Evolutionary conservation across 2,113 vertebrate species (phyloP).

Genomic region (Ictalurus punctatus): DNA sequence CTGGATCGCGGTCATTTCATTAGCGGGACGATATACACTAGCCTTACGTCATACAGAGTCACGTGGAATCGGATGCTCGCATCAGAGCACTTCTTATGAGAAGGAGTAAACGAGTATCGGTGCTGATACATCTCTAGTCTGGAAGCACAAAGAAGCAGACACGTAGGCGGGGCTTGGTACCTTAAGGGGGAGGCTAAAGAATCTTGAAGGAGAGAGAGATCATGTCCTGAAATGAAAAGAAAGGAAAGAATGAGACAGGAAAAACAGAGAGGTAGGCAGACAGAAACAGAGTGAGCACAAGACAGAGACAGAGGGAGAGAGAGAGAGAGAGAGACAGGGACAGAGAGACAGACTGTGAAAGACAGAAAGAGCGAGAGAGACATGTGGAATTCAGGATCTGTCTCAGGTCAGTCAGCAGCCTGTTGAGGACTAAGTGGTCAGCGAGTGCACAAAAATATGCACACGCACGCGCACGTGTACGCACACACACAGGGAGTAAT

Average conservation of each 20-base stretch:
- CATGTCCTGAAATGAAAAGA: slow-evolving; percentile 46
- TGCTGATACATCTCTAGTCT: background rate
- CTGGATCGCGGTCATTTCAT: background rate
- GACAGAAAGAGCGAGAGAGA: background rate
- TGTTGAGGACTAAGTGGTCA: slow-evolving; percentile 34
- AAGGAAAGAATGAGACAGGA: background rate
- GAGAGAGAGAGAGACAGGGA: background rate
- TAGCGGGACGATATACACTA: background rate
- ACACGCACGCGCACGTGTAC: background rate
- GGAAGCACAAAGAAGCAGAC: slow-evolving; percentile 28
- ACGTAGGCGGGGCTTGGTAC: slow-evolving; percentile 32
- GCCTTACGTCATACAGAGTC: background rate
- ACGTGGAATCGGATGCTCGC: background rate
- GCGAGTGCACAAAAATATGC: background rate
- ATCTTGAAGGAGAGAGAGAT: background rate
- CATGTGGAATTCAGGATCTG: slow-evolving; percentile 35
- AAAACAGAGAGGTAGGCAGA: background rate
- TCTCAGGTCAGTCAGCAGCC: slow-evolving; percentile 47
- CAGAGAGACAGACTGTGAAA: slow-evolving; percentile 1
- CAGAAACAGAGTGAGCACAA: background rate
- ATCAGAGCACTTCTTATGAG: background rate
- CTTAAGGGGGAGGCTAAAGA: background rate
- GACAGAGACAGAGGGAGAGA: background rate
- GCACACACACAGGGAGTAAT: background rate
- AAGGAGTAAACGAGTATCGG: background rate